Evolutionary conservation across 2,113 vertebrate species (phyloP).

Genomic region (Neolamprologus ventralis): DNA sequence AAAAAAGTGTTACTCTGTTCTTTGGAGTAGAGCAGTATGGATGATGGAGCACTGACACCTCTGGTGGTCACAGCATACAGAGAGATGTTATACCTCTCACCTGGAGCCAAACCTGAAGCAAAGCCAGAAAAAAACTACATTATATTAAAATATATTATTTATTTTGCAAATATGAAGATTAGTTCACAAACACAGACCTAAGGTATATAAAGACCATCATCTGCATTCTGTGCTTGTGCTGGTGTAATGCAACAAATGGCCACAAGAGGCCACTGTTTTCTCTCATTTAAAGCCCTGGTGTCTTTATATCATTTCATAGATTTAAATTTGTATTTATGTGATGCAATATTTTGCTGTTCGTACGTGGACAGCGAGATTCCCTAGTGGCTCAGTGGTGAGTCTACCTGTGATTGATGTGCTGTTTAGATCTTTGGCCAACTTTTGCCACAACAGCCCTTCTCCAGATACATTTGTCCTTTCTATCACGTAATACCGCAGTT

Average conservation of each 20-base stretch:
- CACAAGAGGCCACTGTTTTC: constrained; percentile 21
- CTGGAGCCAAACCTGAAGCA: constrained; percentile 53
- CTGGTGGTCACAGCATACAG: constrained; percentile 59
- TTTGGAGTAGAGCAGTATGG: constrained; percentile 48
- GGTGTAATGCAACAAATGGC: neutral
- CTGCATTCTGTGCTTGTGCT: neutral
- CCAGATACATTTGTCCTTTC: constrained; percentile 44
- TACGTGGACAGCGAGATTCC: neutral
- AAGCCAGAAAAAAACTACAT: neutral
- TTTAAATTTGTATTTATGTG: neutral
- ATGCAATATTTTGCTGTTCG: neutral
- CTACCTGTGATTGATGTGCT: constrained; percentile 54
- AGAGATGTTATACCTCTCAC: constrained; percentile 61
- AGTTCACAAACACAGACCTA: neutral
- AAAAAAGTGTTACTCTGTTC: constrained; percentile 50
- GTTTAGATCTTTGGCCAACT: constrained; percentile 15
- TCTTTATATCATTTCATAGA: neutral
- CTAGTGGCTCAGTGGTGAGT: neutral
- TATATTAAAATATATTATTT: neutral
- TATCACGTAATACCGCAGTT: constrained; percentile 40
- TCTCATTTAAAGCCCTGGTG: neutral
- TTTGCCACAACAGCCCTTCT: constrained; percentile 45
- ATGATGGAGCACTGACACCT: constrained; percentile 56
- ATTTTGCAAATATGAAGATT: neutral
- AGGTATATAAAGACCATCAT: neutral